Percentiles rank a stretch among this genome's conserved stretches.
These are phyloP conservation scores for Branchipolynoe longqiensis DNA, from an alignment of 2,888 invertebrate genomes.

Conservation along the genomic window DNA sequence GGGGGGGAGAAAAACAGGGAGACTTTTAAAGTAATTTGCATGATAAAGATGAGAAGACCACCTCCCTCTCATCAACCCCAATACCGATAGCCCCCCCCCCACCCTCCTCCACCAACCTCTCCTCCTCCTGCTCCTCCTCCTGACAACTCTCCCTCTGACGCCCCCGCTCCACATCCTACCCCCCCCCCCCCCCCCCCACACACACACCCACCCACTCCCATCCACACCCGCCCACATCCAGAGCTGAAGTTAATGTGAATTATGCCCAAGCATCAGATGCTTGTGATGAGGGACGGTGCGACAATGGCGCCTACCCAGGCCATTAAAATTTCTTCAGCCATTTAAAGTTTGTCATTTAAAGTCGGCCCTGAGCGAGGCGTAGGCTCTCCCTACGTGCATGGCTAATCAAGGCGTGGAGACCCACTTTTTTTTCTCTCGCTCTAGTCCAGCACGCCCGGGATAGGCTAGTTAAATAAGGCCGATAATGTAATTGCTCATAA, in stretches of 20 bases:
- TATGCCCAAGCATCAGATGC: constrained; percentile 37
- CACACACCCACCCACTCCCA: constrained; percentile 9
- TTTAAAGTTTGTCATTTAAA: constrained; percentile 51
- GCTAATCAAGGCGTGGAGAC: constrained; percentile 29
- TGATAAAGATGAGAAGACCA: constrained; percentile 42
- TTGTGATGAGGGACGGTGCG: constrained; percentile 32
- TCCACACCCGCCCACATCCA: neutral
- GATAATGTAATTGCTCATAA: constrained; percentile 47
- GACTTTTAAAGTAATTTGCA: constrained; percentile 54
- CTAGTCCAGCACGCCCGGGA: too few species aligned
- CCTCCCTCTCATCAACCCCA: constrained; percentile 19
- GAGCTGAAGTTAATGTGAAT: constrained; percentile 32
- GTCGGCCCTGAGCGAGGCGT: constrained; percentile 11
- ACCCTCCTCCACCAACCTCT: too few species aligned
- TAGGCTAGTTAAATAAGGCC: constrained; percentile 40
- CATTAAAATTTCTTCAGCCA: constrained; percentile 42
- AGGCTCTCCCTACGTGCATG: constrained; percentile 11
- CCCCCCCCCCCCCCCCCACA: too few species aligned
- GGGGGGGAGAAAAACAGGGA: constrained; percentile 18
- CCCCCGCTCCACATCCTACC: too few species aligned
- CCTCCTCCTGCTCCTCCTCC: too few species aligned
- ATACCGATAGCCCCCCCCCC: constrained; percentile 1
- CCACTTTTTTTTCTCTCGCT: constrained; percentile 36
- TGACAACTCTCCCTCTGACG: too few species aligned
- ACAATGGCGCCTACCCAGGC: constrained; percentile 28